A percentile compares a stretch with the other conserved stretches of the same genome.
Evolutionary conservation across 2,888 invertebrate species (phyloP).

Genomic region (Chrysolina oricalcia): DNA sequence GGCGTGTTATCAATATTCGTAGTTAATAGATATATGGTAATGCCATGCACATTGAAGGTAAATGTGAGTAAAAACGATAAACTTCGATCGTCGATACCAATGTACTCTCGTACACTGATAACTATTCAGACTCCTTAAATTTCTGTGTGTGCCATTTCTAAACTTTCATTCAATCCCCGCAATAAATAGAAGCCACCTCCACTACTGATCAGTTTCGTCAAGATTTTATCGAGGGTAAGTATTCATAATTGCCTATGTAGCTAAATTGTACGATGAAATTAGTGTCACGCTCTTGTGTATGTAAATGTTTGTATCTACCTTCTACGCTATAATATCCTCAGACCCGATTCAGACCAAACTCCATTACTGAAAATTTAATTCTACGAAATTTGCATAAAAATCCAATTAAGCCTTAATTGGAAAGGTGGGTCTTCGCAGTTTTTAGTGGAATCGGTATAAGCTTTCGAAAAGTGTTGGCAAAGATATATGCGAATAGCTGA

Average conservation of each 20-base stretch:
- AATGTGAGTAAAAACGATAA: no score
- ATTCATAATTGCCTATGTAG: background rate
- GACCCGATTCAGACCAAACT: slow-evolving; percentile 20
- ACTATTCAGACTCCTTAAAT: no score
- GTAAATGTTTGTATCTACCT: slow-evolving; percentile 24
- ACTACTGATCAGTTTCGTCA: background rate
- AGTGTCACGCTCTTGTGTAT: slow-evolving; percentile 21
- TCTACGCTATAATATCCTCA: slow-evolving; percentile 7
- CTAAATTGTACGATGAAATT: background rate
- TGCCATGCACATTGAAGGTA: no score
- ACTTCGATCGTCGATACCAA: no score
- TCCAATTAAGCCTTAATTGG: slow-evolving; percentile 26
- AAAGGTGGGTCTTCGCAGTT: background rate
- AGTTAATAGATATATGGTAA: no score
- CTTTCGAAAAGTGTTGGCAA: background rate
- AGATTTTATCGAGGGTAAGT: background rate
- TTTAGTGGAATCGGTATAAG: slow-evolving; percentile 4
- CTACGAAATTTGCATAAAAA: slow-evolving; percentile 23
- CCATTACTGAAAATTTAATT: slow-evolving; percentile 24
- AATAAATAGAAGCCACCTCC: background rate
- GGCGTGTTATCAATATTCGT: no score
- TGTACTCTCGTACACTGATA: no score
- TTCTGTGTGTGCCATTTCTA: no score
- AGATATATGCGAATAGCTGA: background rate
- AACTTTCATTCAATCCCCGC: background rate